phyloP scores from a whole-genome alignment of 2,888 invertebrate species.

The Ormyrus labotus region DNA sequence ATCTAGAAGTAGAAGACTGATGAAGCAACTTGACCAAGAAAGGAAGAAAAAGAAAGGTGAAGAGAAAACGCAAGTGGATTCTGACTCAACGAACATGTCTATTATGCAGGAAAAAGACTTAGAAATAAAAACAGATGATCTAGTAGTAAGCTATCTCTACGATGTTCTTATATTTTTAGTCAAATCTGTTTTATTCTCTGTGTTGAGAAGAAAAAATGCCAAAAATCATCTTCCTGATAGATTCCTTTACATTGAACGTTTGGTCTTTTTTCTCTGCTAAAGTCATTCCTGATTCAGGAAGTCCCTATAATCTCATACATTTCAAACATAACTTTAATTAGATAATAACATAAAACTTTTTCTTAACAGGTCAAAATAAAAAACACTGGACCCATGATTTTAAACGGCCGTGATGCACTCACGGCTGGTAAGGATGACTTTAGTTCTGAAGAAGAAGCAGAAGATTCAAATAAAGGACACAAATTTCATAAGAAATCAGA shows the following conservation, averaged over 20 bases:
- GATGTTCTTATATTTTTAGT: constrained; percentile 66
- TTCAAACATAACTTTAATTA: constrained; percentile 14
- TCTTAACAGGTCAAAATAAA: constrained; percentile 78
- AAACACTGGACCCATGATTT: constrained; percentile 80
- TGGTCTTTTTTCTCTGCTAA: constrained; percentile 54
- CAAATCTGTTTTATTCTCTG: constrained; percentile 66
- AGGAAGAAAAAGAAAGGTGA: constrained; percentile 80
- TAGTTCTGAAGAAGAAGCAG: constrained; percentile 81
- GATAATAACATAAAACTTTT: constrained; percentile 32
- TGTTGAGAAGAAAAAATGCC: constrained; percentile 56
- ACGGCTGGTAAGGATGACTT: constrained; percentile 85
- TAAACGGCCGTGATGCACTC: constrained; percentile 89
- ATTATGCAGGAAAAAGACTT: constrained; percentile 79
- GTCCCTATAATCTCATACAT: constrained; percentile 5
- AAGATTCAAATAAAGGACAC: constrained; percentile 75
- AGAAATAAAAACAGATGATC: constrained; percentile 84
- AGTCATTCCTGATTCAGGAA: constrained; percentile 20
- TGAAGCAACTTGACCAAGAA: constrained; percentile 89
- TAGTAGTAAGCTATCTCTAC: constrained; percentile 79
- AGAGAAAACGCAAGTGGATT: constrained; percentile 74
- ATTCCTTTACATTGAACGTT: constrained; percentile 57
- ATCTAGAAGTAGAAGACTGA: constrained; percentile 92
- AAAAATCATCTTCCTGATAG: constrained; percentile 49
- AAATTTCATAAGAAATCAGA: constrained; percentile 76
- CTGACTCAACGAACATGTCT: constrained; percentile 73